phyloP scores from a whole-genome alignment of 2,113 vertebrate species.

The Greenwoodochromis staneri region DNA sequence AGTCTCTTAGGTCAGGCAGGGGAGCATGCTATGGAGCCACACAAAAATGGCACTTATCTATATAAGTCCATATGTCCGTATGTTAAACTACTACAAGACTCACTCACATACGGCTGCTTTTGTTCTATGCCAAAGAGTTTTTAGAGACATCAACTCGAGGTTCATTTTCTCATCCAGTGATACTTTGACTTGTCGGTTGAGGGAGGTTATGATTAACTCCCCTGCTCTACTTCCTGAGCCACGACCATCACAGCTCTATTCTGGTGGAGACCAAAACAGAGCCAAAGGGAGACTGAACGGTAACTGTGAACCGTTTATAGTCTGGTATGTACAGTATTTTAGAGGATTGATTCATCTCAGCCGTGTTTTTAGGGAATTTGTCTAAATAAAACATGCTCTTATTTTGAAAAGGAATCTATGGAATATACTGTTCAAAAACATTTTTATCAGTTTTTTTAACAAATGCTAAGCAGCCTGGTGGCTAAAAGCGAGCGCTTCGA shows the following conservation, averaged over 20 bases:
- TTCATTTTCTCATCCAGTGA: neutral
- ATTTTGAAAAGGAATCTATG: neutral
- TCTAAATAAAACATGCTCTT: neutral
- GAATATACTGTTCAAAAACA: neutral
- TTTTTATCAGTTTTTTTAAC: neutral
- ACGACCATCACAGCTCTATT: neutral
- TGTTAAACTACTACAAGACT: neutral
- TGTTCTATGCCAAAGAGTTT: neutral
- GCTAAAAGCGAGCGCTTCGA: neutral
- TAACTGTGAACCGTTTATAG: neutral
- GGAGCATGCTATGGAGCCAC: neutral
- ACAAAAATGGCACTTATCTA: neutral
- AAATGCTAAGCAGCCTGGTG: neutral
- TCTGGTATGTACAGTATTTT: neutral
- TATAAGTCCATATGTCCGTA: neutral
- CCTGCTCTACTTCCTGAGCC: neutral
- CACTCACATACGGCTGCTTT: neutral
- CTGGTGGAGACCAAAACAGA: neutral
- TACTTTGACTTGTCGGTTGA: accelerated
- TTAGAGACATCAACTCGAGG: neutral
- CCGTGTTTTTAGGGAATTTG: neutral
- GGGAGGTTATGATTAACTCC: accelerated
- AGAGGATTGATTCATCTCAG: neutral
- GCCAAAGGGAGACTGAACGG: neutral
- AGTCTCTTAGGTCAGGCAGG: neutral